Evolutionary conservation across 2,113 vertebrate species (phyloP).

Genomic region (Chloroceryle aenea): DNA sequence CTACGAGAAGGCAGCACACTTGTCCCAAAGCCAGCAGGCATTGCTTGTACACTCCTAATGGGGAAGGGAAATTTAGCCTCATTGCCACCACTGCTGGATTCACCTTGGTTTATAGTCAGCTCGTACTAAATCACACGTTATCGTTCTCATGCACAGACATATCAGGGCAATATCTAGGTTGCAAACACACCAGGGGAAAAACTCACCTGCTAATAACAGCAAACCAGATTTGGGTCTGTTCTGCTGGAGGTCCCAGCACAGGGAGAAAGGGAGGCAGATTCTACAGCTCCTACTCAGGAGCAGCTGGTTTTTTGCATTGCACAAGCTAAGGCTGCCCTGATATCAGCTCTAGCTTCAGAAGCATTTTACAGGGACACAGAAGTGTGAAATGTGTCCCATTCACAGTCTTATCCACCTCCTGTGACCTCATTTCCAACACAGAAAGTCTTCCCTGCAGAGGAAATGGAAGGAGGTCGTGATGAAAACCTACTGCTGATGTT

Average conservation of each 20-base stretch:
- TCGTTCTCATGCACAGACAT: neutral
- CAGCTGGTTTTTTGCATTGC: neutral
- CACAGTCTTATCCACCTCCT: neutral
- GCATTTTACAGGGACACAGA: neutral
- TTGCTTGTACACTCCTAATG: neutral
- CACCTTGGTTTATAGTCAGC: slow-evolving; percentile 22
- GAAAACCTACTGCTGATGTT: neutral
- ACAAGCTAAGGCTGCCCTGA: neutral
- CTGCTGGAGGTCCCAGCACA: neutral
- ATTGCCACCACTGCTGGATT: neutral
- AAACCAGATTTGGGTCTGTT: slow-evolving; percentile 23
- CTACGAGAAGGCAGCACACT: neutral
- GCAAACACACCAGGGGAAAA: slow-evolving; percentile 35
- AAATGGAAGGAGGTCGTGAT: neutral
- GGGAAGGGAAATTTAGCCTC: neutral
- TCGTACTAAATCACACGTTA: neutral
- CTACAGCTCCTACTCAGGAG: neutral
- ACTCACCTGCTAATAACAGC: slow-evolving; percentile 39
- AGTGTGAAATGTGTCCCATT: neutral
- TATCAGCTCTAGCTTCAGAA: neutral
- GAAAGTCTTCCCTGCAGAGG: neutral
- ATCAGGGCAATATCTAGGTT: slow-evolving; percentile 54
- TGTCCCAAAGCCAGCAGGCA: neutral
- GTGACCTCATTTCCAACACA: neutral
- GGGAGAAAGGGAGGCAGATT: neutral